Base-by-base conservation (phyloP, 2,113 vertebrate genomes). In the Cariama cristata region DNA sequence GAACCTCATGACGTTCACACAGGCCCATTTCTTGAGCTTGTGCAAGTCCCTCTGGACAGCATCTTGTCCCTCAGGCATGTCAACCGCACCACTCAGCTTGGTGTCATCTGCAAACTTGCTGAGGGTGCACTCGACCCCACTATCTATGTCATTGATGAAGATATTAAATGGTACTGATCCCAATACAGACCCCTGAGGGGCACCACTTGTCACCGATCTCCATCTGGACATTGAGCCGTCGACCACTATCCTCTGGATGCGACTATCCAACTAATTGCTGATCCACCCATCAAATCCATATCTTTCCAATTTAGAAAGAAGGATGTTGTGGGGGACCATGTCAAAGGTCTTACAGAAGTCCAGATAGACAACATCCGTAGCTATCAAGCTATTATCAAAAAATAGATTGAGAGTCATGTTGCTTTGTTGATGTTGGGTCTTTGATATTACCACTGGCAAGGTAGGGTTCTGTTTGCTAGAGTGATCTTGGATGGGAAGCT, bases 121-220 rank as follows among this genome's bases (percentile, higher is more conserved):
- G 77, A 68, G 33, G 12, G 12, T 50, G 17, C 12, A 44, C 16
- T 72, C 0, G 0, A 60, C n/a, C 13, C 52, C 47, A 40, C 52
- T 8, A 8, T 38, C 35, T 77, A 13, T 2, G 1, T 50, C 59
- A 62, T 1, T 50, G 42, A 40, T 62, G 32, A 62, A 73, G 59
- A 62, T n/a, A 35, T 17, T 44, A 56, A 85, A 27, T 5, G n/a
- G 13, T 7, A 30, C 16, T 55, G 17, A 27, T 30, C 26, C 15
- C 26, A 26, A 0, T 8, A 28, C 4, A 3, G 45, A 66, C 3
- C 7, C 23, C 40, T 50, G 35, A 62, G 30, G 64, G n/a, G 66
- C 35, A 44, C 3, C 26, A 49, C 38, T 68, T 50, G 35, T 45
- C 32, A 63, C 23, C 2, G 3, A 1, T 3, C 1, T n/a, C 7